Evolutionary conservation across 1,140 invertebrate species (phyloP).

Genomic region (Magallana ariakensis): DNA sequence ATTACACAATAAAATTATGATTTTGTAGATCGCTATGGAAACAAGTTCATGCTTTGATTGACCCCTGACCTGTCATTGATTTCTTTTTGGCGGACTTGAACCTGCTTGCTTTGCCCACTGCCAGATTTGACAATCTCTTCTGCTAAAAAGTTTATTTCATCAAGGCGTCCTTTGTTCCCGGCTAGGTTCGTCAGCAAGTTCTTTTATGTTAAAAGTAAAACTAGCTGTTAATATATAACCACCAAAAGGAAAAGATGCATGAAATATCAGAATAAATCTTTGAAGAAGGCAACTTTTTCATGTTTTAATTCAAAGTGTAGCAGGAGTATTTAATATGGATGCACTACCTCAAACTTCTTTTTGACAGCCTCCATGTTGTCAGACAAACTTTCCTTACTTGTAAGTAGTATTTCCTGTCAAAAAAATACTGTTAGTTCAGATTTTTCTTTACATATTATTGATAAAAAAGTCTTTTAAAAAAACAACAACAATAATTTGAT

Average conservation of each 20-base stretch:
- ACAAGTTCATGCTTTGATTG: neutral
- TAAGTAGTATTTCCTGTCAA: slow-evolving; percentile 88
- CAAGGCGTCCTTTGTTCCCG: slow-evolving; percentile 93
- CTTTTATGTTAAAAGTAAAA: slow-evolving; percentile 76
- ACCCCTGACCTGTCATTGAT: slow-evolving; percentile 83
- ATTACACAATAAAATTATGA: no score
- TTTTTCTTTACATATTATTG: no score
- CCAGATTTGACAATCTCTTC: slow-evolving; percentile 91
- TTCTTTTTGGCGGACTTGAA: slow-evolving; percentile 87
- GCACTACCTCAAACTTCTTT: slow-evolving; percentile 92
- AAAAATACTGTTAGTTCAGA: neutral
- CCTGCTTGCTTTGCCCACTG: slow-evolving; percentile 93
- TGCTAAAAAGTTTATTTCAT: slow-evolving; percentile 92
- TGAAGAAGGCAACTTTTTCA: no score
- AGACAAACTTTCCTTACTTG: slow-evolving; percentile 88
- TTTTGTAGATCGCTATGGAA: no score
- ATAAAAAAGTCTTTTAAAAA: no score
- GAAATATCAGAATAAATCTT: no score
- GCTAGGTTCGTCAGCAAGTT: slow-evolving; percentile 97
- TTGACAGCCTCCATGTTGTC: slow-evolving; percentile 96
- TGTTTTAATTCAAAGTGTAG: no score
- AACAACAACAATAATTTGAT: no score
- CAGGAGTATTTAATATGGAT: no score
- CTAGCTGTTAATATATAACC: no score
- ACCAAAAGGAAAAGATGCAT: neutral